Percentiles rank a stretch among this genome's conserved stretches.
Conservation (phyloP, 2,797 vertebrate genomes). For the Tarsius wallacei region DNA sequence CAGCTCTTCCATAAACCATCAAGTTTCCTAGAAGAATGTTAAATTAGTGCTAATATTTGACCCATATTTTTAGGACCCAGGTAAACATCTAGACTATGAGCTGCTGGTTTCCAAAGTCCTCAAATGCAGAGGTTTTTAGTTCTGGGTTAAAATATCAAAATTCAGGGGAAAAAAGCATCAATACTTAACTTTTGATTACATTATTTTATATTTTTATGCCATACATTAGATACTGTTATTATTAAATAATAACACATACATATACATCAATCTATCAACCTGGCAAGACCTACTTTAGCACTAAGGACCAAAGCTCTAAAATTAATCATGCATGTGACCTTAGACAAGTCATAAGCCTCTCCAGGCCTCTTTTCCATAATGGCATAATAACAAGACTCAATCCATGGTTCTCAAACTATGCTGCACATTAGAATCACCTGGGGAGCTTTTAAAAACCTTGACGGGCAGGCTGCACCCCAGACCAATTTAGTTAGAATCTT, state of each 20-base stretch:
- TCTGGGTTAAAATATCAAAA: conserved; percentile 17
- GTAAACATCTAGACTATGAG: not conserved
- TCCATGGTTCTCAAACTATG: not conserved
- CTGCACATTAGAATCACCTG: not conserved
- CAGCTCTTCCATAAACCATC: not conserved
- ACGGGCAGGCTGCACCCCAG: not conserved
- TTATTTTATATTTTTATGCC: not conserved
- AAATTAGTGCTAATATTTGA: not conserved
- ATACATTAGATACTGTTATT: not conserved
- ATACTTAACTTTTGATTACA: not conserved
- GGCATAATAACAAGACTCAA: not conserved
- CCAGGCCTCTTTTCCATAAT: not conserved
- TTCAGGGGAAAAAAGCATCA: not conserved
- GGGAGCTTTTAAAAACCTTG: not conserved
- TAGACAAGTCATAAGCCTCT: conserved; percentile 59
- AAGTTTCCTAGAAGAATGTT: not conserved
- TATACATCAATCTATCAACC: not conserved
- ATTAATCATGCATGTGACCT: conserved; percentile 65
- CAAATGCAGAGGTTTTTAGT: not conserved
- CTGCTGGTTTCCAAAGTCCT: conserved; percentile 20
- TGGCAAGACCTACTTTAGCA: conserved; percentile 2
- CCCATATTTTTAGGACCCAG: not conserved
- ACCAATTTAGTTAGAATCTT: not conserved
- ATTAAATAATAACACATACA: not conserved
- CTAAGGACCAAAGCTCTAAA: conserved; percentile 54